These are phyloP conservation scores for Strix aluco DNA, from an alignment of 2,113 vertebrate genomes.

Conservation along the genomic window DNA sequence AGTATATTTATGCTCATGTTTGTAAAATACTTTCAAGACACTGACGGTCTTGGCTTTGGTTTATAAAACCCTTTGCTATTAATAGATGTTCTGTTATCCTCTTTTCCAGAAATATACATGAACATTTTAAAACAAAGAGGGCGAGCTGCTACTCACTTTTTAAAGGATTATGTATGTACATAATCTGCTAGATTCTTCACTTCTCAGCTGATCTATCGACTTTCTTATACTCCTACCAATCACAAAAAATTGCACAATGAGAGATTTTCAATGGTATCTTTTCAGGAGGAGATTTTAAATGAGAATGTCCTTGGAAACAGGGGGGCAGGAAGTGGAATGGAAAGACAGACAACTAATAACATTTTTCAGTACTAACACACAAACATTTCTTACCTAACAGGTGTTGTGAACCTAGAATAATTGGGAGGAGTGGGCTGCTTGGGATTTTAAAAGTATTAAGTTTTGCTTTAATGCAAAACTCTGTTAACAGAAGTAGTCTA, in stretches of 20 bases:
- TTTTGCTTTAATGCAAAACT: neutral
- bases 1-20: neutral
- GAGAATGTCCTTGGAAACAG: neutral
- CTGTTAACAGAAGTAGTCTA: neutral
- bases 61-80: neutral
- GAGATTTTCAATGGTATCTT: neutral
- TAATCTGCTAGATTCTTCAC: neutral
- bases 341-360: neutral
- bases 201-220: neutral
- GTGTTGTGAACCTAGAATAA: neutral
- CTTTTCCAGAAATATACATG: neutral
- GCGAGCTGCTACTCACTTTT: neutral
- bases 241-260: neutral
- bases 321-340: neutral
- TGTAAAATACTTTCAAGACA: slow-evolving; percentile 12
- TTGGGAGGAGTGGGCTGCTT: neutral
- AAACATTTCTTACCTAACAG: neutral
- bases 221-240: neutral
- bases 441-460: neutral
- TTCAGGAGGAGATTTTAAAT: neutral
- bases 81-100: neutral
- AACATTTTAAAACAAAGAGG: slow-evolving; percentile 11
- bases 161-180: neutral
- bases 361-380: neutral
- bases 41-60: neutral